A percentile compares a stretch with the other conserved stretches of the same genome.
Evolutionary conservation across 2,797 vertebrate genomes (phyloP).

Genomic region (Tarsius wallacei): DNA sequence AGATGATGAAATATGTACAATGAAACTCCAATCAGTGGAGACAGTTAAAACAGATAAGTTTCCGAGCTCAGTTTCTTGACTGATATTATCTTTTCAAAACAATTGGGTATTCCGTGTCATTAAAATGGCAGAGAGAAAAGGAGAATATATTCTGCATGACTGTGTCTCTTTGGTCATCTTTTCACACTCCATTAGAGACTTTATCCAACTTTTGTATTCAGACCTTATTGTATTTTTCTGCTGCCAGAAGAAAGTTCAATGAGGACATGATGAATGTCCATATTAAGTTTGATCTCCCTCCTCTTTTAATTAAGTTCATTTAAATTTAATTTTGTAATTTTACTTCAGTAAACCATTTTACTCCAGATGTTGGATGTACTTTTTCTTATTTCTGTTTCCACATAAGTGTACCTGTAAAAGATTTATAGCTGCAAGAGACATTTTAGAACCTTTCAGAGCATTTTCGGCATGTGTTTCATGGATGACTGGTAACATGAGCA

Average conservation of each 20-base stretch:
- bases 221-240: constrained; percentile 89
- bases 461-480: constrained; percentile 89
- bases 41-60: constrained; percentile 39
- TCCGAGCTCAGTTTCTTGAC: constrained; percentile 75
- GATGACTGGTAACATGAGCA: constrained; percentile 87
- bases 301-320: constrained; percentile 94
- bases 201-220: constrained; percentile 82
- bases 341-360: constrained; percentile 93
- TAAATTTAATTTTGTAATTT: constrained; percentile 95
- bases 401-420: constrained; percentile 94
- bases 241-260: constrained; percentile 88
- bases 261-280: constrained; percentile 91
- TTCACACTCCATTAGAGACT: constrained; percentile 87
- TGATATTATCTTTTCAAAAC: constrained; percentile 68
- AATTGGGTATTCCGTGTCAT: constrained; percentile 75
- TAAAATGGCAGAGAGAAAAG: constrained; percentile 61
- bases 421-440: constrained; percentile 93
- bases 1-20: constrained; percentile 58
- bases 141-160: constrained; percentile 69
- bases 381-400: constrained; percentile 91
- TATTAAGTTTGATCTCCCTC: constrained; percentile 90
- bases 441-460: constrained; percentile 90
- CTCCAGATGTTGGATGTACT: constrained; percentile 93
- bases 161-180: constrained; percentile 79
- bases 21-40: constrained; percentile 18